Conservation (phyloP, 2,797 vertebrate species). For the Amblyraja radiata region DNA sequence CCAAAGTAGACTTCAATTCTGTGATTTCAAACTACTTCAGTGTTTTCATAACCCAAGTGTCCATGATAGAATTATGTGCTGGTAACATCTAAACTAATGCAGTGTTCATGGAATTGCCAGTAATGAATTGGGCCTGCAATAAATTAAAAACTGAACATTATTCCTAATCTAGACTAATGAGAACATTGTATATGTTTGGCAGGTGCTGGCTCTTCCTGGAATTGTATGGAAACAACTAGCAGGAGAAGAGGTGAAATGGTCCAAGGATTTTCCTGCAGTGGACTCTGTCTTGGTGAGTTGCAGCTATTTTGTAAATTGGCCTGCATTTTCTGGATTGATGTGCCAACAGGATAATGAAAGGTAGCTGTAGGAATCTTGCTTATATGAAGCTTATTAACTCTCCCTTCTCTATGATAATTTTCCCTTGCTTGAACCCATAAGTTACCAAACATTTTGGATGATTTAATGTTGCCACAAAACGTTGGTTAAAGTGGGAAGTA, state of each 20-base stretch:
- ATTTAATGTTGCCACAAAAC: not conserved
- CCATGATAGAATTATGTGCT: no score
- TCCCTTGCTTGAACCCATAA: not conserved
- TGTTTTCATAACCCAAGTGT: no score
- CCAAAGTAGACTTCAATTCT: no score
- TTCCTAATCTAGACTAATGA: not conserved
- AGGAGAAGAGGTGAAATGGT: constrained; percentile 90
- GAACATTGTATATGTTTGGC: constrained; percentile 22
- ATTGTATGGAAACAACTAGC: constrained; percentile 94
- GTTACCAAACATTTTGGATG: not conserved
- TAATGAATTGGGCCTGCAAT: no score
- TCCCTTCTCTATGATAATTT: not conserved
- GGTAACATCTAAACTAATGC: no score
- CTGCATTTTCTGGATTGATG: not conserved
- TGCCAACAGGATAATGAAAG: not conserved
- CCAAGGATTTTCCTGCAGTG: constrained; percentile 87
- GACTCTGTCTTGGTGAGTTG: constrained; percentile 86
- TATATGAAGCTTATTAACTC: not conserved
- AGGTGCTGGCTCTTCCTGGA: constrained; percentile 91
- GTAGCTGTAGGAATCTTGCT: not conserved
- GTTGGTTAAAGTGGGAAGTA: not conserved
- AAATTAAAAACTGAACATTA: no score
- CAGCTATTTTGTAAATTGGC: not conserved
- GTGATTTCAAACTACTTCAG: no score
- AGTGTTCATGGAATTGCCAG: no score